Evolutionary conservation across 2,888 invertebrate genomes (phyloP), one percentile per base, ranked within the genome.

Genomic region (Luffia ferchaultella): DNA sequence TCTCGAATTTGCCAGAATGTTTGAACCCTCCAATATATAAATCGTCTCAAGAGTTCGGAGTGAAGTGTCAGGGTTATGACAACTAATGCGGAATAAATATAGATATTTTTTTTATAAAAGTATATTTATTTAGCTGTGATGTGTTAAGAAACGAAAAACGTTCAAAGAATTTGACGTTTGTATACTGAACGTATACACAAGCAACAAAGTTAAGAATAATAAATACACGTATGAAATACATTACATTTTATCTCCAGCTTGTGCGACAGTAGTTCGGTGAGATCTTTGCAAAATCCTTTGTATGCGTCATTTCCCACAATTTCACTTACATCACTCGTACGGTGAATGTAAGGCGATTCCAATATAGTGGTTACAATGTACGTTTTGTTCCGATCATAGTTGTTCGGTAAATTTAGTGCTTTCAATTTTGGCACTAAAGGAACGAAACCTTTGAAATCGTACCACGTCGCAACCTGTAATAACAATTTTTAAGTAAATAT

Each of bases 231-330:
- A n/a, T n/a, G n/a, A n/a, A n/a, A n/a, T 30, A 30, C 30, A 30
- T 90, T 86, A 95, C 95, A 96, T 67, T 90, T 91, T 60, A 95
- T 93, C 58, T 91, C 92, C 57, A 96, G 84, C 65, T 89, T 90
- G 60, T 91, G 90, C 7, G 94, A 86, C 52, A 97, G 87, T 63
- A 93, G 86, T 65, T 92, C 90, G 2, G 95, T 91, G 48, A 97
- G 86, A 68, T 97, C 97, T 62, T 94, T 93, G 76, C 96, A 96
- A 73, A 95, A 97, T 48, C 97, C 97, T 68, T 91, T 92, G 68
- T 89, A 95, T 45, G 89, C 88, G 58, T 93, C 92, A 66, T 92
- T 92, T 50, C 90, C 89, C 44, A 79, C 78, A 42, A 89, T 70
- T 49, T 85, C 84, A 62, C 90, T 88, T 16, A 88, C 89, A 54